These are phyloP conservation scores for Camelus bactrianus DNA, from an alignment of 2,113 vertebrate species.

Conservation along the genomic window DNA sequence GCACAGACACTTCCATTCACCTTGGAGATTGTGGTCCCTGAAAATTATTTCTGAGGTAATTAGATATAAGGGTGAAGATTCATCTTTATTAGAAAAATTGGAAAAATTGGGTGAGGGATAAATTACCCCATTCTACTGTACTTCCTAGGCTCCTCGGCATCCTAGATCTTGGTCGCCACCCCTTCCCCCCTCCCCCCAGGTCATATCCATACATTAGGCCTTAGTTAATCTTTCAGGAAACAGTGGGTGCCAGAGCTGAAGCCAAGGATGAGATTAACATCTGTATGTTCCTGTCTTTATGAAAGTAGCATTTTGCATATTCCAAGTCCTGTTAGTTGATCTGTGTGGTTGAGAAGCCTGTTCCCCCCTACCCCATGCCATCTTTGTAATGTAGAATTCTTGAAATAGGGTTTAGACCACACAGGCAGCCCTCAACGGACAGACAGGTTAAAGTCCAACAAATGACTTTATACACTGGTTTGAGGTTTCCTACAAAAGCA, in stretches of 20 bases:
- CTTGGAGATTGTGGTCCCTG: background rate
- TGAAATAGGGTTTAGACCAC: constrained; percentile 57
- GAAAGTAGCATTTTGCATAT: background rate
- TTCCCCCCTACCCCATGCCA: background rate
- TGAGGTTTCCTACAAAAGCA: constrained; percentile 15
- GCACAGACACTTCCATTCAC: background rate
- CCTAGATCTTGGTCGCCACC: background rate
- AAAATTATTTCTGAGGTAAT: background rate
- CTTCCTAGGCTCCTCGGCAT: background rate
- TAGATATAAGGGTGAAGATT: background rate
- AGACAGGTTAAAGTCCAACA: constrained; percentile 46
- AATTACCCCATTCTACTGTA: background rate
- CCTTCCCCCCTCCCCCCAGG: background rate
- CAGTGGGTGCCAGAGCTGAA: background rate
- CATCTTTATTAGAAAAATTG: constrained; percentile 31
- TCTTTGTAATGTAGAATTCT: constrained; percentile 22
- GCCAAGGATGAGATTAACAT: background rate
- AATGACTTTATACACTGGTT: constrained; percentile 45
- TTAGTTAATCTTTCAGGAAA: background rate
- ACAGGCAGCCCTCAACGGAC: constrained; percentile 37
- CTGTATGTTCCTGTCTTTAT: constrained; percentile 10
- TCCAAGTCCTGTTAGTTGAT: constrained; percentile 54
- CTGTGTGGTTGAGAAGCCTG: constrained; percentile 27
- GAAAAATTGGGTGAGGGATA: background rate
- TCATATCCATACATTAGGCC: background rate